Percentiles rank a stretch among this genome's conserved stretches.
phyloP scores from a whole-genome alignment of 2,888 invertebrate species.

The Monochamus alternatus region DNA sequence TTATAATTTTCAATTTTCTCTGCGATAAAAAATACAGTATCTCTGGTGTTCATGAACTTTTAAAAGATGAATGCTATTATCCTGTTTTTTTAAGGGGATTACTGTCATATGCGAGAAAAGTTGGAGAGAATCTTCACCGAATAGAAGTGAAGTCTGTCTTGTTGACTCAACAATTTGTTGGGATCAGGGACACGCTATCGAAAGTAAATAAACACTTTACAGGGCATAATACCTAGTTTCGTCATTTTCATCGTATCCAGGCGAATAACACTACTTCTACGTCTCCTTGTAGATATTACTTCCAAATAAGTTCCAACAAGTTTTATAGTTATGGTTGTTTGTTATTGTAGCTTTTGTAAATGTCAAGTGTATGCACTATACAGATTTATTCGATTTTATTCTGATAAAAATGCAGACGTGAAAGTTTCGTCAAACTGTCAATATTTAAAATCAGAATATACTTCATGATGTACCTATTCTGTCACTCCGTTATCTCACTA shows the following conservation, averaged over 20 bases:
- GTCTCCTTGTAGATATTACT: conserved; percentile 10
- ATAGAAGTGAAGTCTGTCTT: conserved; percentile 60
- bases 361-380: neutral
- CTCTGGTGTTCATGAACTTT: neutral
- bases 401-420: too few species aligned
- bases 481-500: too few species aligned
- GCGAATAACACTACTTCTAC: conserved; percentile 7
- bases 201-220: conserved; percentile 59
- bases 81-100: neutral
- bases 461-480: too few species aligned
- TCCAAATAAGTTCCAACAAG: neutral
- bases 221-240: conserved; percentile 36
- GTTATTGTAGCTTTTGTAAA: neutral
- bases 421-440: too few species aligned
- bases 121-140: conserved; percentile 46
- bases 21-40: too few species aligned
- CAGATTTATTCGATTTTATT: too few species aligned
- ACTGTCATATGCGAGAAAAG: conserved; percentile 48
- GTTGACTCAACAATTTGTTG: conserved; percentile 65
- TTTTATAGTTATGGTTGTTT: conserved; percentile 27
- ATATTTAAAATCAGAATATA: too few species aligned
- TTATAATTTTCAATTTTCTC: too few species aligned
- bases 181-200: conserved; percentile 62
- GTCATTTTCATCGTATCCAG: conserved; percentile 18
- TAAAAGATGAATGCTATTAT: conserved; percentile 19